phyloP scores from a whole-genome alignment of 2,113 vertebrate species.

The Etia nguti region DNA sequence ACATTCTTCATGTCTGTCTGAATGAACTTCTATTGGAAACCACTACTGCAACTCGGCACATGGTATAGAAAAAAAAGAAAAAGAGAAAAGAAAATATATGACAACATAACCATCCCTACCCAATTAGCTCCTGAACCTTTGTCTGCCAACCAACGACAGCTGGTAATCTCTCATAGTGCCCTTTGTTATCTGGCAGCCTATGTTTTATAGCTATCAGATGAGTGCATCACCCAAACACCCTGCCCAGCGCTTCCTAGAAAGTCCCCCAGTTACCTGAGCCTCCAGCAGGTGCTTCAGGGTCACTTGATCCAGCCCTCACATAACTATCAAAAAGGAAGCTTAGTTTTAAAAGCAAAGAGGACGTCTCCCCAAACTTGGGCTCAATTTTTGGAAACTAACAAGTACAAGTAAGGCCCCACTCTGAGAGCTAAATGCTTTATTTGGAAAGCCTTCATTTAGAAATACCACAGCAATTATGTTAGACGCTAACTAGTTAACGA shows the following conservation, averaged over 20 bases:
- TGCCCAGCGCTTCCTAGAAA: background rate
- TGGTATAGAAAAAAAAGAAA: background rate
- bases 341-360: background rate
- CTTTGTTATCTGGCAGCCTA: background rate
- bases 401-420: background rate
- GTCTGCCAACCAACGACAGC: background rate
- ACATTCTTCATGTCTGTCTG: background rate
- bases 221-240: background rate
- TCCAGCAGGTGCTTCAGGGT: background rate
- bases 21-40: background rate
- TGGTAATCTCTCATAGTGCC: background rate
- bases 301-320: background rate
- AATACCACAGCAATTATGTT: background rate
- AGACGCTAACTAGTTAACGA: background rate
- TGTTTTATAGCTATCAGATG: background rate
- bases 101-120: background rate
- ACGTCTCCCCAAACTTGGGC: background rate
- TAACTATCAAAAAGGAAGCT: background rate
- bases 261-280: background rate
- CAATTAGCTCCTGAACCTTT: background rate
- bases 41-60: background rate
- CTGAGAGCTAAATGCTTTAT: background rate
- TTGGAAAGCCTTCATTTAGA: background rate
- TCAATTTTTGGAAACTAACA: background rate
- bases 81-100: background rate